Percentiles rank a stretch among this genome's conserved stretches.
These are phyloP conservation scores for Gastracanthus pulcherrimus DNA, from an alignment of 2,888 invertebrate species.

Conservation along the genomic window DNA sequence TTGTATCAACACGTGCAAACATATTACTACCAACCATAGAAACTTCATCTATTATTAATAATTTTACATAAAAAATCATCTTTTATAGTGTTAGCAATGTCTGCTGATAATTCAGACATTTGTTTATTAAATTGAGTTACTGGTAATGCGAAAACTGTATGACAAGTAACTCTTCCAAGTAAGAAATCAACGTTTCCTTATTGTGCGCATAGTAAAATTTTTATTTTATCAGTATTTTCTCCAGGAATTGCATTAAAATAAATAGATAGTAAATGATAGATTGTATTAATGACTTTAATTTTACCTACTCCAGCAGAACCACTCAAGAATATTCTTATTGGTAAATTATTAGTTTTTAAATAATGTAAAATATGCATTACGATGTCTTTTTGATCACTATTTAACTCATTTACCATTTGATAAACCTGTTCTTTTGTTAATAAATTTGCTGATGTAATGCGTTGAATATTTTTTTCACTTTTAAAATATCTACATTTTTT, in stretches of 20 bases:
- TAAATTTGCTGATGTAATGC: neutral
- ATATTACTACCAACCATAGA: conserved; percentile 67
- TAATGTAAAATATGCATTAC: conserved; percentile 56
- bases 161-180: conserved; percentile 62
- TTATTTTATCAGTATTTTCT: neutral
- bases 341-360: conserved; percentile 53
- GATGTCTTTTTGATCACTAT: conserved; percentile 56
- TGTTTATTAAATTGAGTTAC: conserved; percentile 30
- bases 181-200: too few relatives aligned
- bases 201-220: neutral
- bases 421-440: neutral
- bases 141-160: conserved; percentile 63
- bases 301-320: conserved; percentile 68
- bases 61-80: conserved; percentile 60
- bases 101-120: conserved; percentile 43
- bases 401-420: conserved; percentile 47
- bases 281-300: conserved; percentile 63
- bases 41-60: conserved; percentile 70
- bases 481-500: conserved; percentile 27
- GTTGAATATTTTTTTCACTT: neutral
- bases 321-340: conserved; percentile 62
- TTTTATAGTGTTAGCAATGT: conserved; percentile 58
- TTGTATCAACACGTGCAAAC: conserved; percentile 48
- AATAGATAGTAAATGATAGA: conserved; percentile 61
- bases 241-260: conserved; percentile 43